Base-by-base conservation (phyloP, 2,888 invertebrate species). In the Torymus aiolomorphi region DNA sequence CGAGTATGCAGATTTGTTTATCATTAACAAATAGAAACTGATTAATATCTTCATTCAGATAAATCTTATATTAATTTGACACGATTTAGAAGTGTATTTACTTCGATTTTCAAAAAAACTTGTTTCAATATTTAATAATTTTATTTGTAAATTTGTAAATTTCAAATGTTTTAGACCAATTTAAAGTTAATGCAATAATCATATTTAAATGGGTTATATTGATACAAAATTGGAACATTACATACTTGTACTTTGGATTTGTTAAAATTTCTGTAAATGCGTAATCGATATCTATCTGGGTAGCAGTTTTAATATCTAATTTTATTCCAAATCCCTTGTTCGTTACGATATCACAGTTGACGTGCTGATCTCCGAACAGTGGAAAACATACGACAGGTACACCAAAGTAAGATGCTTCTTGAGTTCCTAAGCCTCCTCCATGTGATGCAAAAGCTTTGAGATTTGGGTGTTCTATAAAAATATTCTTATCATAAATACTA, bases 361-460 rank as follows among this genome's bases (percentile, higher is more conserved):
- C 14, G 3, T 11, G 5, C 51, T 88, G 88, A 80, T 89, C 88
- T 0, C 84, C 86, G 57, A 87, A 87, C 4, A 88, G 59, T 1
- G 88, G 88, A n/a, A 88, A 73, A 2, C 86, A 87, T 8, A 89
- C 74, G 82, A 88, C 75, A 0, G 88, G 89, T 1, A 88, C 84
- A 12, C 80, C 86, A 54, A 67, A 84, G 31, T 84, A 78, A 2
- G 88, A 18, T 10, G 88, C 83, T 72, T 89, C 89, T 65, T 84
- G 85, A 8, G 84, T 84, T 10, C 88, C 82, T 84, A 87, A 81
- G 0, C 84, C 62, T 18, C 88, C 88, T 10, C 88, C 88, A 49
- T 88, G 88, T 4, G 88, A 86, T 2, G 88, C 78, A 69, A 89
- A 89, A 2, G 76, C 86, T 62, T 83, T 83, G 1, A 83, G 71